Base-by-base conservation (phyloP, 2,888 invertebrate genomes). In the Caenorhabditis wallacei region DNA sequence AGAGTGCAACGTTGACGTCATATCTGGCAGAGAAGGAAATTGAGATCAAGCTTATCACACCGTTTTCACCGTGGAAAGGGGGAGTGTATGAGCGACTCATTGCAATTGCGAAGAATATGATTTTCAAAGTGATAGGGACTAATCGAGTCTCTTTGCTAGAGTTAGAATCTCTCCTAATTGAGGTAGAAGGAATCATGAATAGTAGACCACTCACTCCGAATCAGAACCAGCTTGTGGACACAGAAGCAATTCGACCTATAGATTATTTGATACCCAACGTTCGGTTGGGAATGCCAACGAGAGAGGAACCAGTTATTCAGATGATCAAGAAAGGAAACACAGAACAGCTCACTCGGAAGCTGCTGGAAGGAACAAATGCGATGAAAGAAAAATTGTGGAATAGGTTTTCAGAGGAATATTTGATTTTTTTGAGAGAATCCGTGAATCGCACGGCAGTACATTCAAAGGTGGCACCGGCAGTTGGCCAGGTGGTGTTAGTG, bases 61-160 rank as follows among this genome's bases (percentile, higher is more conserved):
- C 61, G 1, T 43, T 61, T 16, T 35, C 61, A 43, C 61, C 61
- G 13, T 61, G 61, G 61, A 30, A 61, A 61, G 61, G 61, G 1
- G 61, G 61, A 3, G 13, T 61, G 2, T 61, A 61, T 43, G 61
- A 61, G 22, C 37, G 61, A 7, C 2, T 61, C 1, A 24, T 61
- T 2, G 61, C 43, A 0, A 11, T 61, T 1, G 61, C 22, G 43
- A 61, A 61, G 22, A 61, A 61, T 37, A 40, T 22, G 18, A 22
- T 61, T 11, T 2, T 22, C 16, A 61, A 61, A 13, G 43, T 61
- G 0, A 20, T 61, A 2, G 61, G 61, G 4, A 3, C 40, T 4
- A 35, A 40, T 16, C 5, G 13, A 0, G 13, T 61, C 5, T 43
- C 61, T 1, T 10, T 40, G 1, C 24, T 61, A 1, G 61, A 61